Percentiles rank a stretch among this genome's conserved stretches.
These are phyloP conservation scores for Antedon mediterranea DNA, from an alignment of 53 echinoderm and acorn worm species.

Conservation along the genomic window DNA sequence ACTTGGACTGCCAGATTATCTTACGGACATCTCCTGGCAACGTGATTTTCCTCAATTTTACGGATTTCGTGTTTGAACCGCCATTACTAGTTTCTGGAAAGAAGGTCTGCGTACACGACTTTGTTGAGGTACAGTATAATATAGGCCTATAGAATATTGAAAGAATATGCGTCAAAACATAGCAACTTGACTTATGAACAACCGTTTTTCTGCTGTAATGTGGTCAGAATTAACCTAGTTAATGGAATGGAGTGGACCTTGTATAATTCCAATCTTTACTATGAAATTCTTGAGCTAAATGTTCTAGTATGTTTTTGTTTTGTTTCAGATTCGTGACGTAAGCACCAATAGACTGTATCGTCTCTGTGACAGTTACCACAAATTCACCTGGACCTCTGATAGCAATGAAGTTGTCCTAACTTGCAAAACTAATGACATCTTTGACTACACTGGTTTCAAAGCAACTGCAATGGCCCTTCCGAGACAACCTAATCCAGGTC, in stretches of 20 bases:
- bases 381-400: constrained; percentile 25
- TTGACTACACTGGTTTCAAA: neutral
- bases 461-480: neutral
- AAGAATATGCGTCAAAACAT: too few relatives aligned
- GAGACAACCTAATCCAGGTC: neutral
- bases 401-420: constrained; percentile 12
- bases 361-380: constrained; percentile 6
- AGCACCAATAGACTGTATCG: constrained; percentile 1
- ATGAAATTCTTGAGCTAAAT: too few relatives aligned
- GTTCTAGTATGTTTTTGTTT: neutral
- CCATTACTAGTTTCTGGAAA: constrained; percentile 16
- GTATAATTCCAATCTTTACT: too few relatives aligned
- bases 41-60: constrained; percentile 25
- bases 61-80: constrained; percentile 24
- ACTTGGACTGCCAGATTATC: constrained; percentile 25
- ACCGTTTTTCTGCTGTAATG: too few relatives aligned
- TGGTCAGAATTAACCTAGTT: too few relatives aligned
- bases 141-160: too few relatives aligned
- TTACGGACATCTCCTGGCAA: constrained; percentile 13
- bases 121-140: neutral
- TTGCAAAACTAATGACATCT: neutral
- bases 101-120: neutral
- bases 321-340: constrained; percentile 10
- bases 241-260: too few relatives aligned
- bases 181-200: too few relatives aligned